phyloP scores from a whole-genome alignment of 2,888 invertebrate genomes.

The Panzeria rudis region DNA sequence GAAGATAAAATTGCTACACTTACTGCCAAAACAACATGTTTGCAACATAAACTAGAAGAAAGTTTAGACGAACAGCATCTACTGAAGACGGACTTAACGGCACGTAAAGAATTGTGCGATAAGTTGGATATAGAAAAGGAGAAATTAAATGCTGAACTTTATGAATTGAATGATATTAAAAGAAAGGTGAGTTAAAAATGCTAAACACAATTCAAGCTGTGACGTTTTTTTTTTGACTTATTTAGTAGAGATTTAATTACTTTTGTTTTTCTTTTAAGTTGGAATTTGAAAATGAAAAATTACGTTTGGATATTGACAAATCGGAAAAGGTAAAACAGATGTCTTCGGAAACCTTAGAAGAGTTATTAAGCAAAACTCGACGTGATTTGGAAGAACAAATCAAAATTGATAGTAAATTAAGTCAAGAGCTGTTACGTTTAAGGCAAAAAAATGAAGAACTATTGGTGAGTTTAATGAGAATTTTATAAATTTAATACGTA shows the following conservation, averaged over 20 bases:
- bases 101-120: conserved; percentile 86
- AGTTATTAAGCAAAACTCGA: conserved; percentile 85
- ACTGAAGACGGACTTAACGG: conserved; percentile 86
- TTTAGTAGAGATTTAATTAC: background rate
- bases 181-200: conserved; percentile 75
- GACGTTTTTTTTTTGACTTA: background rate
- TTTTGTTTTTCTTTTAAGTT: conserved; percentile 80
- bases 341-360: conserved; percentile 85
- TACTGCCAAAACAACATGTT: conserved; percentile 85
- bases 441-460: conserved; percentile 78
- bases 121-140: conserved; percentile 89
- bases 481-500: conserved; percentile 2
- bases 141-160: conserved; percentile 85
- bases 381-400: conserved; percentile 85
- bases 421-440: conserved; percentile 79
- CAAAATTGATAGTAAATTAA: conserved; percentile 77
- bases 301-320: conserved; percentile 81
- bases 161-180: conserved; percentile 83
- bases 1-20: conserved; percentile 85
- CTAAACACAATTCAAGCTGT: background rate
- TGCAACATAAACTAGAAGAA: conserved; percentile 88
- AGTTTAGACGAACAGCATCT: conserved; percentile 85
- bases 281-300: conserved; percentile 84
- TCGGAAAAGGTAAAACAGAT: conserved; percentile 77
- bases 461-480: conserved; percentile 74